Evolutionary conservation across 1,140 invertebrate genomes (phyloP), one percentile per base, ranked within the genome.

Genomic region (Eufriesea mexicana): DNA sequence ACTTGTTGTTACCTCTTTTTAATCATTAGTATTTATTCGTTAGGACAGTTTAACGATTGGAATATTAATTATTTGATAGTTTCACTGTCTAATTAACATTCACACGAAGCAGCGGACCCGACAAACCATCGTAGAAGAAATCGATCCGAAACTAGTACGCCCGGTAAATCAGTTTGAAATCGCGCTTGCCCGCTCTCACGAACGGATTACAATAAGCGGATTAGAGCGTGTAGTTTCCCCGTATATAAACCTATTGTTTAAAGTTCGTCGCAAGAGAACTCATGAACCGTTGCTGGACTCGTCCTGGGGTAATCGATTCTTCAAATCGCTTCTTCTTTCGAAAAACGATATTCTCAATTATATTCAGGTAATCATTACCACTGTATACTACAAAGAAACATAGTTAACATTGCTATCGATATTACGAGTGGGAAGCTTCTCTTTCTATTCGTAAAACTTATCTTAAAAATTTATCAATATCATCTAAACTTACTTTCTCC

Each of bases 161-260:
- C 18, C 18, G 35, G 23, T 57, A 57, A 57, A 73, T 73, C 71
- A 57, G 14, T 74, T 74, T 74, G 55, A 61, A 61, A 74, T 74
- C 55, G n/a, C 42, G 71, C 71, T 74, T 35, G 47, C 45, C 20
- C 47, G 74, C 45, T 83, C 47, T 45, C 75, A 61, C 57, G 49
- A 78, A 12, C 35, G 74, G 74, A 83, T 78, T 78, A 71, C 74
- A 10, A 67, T 77, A 78, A 78, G 75, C 61, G 66, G 74, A 83
- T 83, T 47, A 83, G n/a, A 77, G 18, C 57, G 81, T 70, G 55
- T 78, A 62, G 45, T 78, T 83, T 83, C 23, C 81, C 28, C n/a
- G 6, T 25, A 28, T 62, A 28, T 54, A 54, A 62, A 71, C 61
- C 81, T 28, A 78, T 77, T 71, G 54, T 83, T 78, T 67, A 62